Base-by-base conservation (phyloP, 2,797 vertebrate genomes). In the Erpetoichthys calabaricus region DNA sequence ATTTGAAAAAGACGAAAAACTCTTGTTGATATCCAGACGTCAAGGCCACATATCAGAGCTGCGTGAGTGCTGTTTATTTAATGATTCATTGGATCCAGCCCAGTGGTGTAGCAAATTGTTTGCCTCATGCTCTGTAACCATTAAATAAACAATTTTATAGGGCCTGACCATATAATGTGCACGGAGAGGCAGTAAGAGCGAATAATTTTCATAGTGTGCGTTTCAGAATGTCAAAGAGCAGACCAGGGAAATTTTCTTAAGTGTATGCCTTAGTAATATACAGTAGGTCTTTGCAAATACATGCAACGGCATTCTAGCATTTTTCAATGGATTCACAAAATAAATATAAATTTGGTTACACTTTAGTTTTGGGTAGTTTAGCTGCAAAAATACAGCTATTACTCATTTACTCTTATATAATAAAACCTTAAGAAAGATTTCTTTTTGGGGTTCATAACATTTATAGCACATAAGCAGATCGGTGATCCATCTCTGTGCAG, bases 271-370 rank as follows among this genome's bases (percentile, higher is more conserved):
- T 62, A 70, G 65, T 66, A 71, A 67, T 42, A 42, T 3, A 42
- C 42, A 54, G 8, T 54, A 52, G 59, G 68, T 63, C 57, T 51
- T 79, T 71, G 83, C 72, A 62, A 68, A 80, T 70, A 7, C 56
- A 5, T 68, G 58, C 62, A 10, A 47, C 1, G 3, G 44, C 44
- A 10, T 54, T 54, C 25, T 25, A 25, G 25, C 25, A 25, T 25
- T 25, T 25, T 25, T 25, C 25, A 25, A 25, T 25, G 25, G 25
- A 25, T 25, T 25, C 25, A 25, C 25, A 25, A 25, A 25, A 25
- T 25, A 25, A 25, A 25, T 25, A 25, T 25, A 25, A 25, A 25
- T 25, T 1, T 25, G 1, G 25, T 25, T 25, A 25, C 25, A 25
- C 25, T 25, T 25, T 25, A 25, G 25, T 25, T 25, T 25, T 25